These are phyloP conservation scores for Caenorhabditis angaria DNA, from an alignment of 2,888 invertebrate species.

Conservation along the genomic window DNA sequence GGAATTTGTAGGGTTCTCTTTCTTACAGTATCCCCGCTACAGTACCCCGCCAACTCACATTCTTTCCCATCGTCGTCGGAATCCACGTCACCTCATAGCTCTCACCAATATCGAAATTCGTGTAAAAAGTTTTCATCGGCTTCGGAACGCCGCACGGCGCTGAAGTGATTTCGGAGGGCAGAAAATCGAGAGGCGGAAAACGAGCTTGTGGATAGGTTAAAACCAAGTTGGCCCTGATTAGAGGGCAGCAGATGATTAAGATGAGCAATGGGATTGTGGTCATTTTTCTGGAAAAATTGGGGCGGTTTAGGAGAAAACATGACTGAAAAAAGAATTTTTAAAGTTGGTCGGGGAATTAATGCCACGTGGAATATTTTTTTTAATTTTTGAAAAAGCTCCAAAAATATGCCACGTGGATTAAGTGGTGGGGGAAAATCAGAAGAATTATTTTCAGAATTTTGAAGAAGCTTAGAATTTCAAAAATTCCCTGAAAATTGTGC, in stretches of 20 bases:
- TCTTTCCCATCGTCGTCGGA: constrained; percentile 6
- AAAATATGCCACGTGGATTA: no score
- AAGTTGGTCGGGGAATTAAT: no score
- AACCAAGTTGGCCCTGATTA: constrained; percentile 7
- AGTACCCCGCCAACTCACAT: no score
- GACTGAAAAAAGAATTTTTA: background rate
- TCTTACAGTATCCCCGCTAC: no score
- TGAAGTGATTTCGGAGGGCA: constrained; percentile 63
- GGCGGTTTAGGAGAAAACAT: background rate
- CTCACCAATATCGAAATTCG: constrained; percentile 44
- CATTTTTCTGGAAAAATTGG: background rate
- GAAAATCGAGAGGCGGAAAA: constrained; percentile 68
- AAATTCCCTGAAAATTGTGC: no score
- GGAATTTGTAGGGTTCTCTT: no score
- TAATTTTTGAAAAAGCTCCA: no score
- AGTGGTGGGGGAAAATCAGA: no score
- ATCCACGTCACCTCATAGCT: constrained; percentile 48
- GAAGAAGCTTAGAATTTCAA: no score
- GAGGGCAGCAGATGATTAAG: background rate
- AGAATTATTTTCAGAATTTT: no score
- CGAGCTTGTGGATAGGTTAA: constrained; percentile 65
- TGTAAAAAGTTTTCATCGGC: constrained; percentile 48
- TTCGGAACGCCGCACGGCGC: constrained; percentile 68
- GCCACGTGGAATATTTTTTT: no score
- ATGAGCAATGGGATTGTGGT: background rate